Base-by-base conservation (phyloP, 2,888 invertebrate genomes). In the Spisula subtruncata region DNA sequence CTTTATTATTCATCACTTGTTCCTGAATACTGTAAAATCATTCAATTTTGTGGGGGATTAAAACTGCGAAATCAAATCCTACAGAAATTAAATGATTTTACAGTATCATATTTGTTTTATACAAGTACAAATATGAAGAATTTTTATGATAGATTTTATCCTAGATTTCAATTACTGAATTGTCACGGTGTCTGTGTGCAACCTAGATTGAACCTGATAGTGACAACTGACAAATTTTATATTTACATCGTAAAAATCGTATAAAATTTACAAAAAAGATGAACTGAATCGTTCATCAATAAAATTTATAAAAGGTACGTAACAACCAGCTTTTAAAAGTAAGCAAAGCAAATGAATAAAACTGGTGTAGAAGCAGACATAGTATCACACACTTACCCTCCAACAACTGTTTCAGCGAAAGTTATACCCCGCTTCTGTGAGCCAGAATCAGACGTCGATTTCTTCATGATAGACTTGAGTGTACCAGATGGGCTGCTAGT, bases 391-490 rank as follows among this genome's bases (percentile, higher is more conserved):
- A 93, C 96, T 94, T 92, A 95, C 95, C 96, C 96, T 89, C 96
- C 96, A 71, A 92, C 93, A 10, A 96, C 96, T 81, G 92, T 94
- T 75, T 96, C 96, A 51, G 96, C 96, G 93, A 96, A 96, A 14
- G 94, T 95, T 87, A 96, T 96, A 75, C 95, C 96, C 87, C 94
- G 95, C 92, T 95, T 96, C 35, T 90, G 90, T 35, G 89, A 86
- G 0, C 87, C 92, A 25, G 89, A 85, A 29, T 91, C 91, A 29
- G 94, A 94, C 6, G 94, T 91, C 32, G 94, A 94, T 80, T 95
- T 94, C 93, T 96, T 96, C 95, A 96, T 96, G 87, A 95, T 95
- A 20, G 96, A 96, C 85, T 94, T 95, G 0, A 94, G 87, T 25
- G 91, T 90, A 25, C 91, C 91, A 54, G 88, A 82, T 20, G 86